Percentiles rank a stretch among this genome's conserved stretches.
Evolutionary conservation across 2,797 vertebrate species (phyloP).

Genomic region (Lithobates sylvaticus): DNA sequence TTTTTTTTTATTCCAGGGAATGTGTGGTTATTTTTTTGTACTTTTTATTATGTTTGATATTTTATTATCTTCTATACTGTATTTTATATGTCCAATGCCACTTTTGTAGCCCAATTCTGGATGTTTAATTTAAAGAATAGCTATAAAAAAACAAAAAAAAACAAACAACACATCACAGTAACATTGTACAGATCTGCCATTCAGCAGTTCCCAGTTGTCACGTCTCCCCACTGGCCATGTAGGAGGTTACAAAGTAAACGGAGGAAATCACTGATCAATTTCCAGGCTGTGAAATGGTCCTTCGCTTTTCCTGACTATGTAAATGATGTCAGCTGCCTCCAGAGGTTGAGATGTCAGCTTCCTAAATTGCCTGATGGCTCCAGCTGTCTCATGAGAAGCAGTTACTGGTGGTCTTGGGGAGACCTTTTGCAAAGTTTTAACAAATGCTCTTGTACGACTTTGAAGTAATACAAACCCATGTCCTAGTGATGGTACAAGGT

Average conservation of each 20-base stretch:
- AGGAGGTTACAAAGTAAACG: not conserved
- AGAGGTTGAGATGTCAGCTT: not conserved
- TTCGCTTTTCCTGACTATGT: conserved; percentile 26
- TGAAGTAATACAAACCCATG: not conserved
- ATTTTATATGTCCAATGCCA: no score
- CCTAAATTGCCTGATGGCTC: not conserved
- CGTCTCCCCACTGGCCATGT: not conserved
- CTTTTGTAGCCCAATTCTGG: no score
- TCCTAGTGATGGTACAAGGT: not conserved
- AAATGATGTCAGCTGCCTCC: conserved; percentile 49
- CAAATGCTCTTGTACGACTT: not conserved
- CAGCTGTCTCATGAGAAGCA: not conserved
- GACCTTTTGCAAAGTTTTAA: not conserved
- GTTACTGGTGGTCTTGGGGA: not conserved
- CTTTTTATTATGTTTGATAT: no score
- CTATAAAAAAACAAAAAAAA: no score
- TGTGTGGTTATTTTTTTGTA: no score
- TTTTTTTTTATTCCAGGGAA: no score
- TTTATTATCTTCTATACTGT: no score
- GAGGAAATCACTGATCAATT: conserved; percentile 8
- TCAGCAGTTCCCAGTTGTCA: not conserved
- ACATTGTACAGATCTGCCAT: not conserved
- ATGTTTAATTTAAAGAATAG: no score
- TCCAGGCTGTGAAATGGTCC: conserved; percentile 33
- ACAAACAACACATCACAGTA: not conserved